Conservation (phyloP, 2,888 invertebrate species). For the Brachynemurus nebulosus region DNA sequence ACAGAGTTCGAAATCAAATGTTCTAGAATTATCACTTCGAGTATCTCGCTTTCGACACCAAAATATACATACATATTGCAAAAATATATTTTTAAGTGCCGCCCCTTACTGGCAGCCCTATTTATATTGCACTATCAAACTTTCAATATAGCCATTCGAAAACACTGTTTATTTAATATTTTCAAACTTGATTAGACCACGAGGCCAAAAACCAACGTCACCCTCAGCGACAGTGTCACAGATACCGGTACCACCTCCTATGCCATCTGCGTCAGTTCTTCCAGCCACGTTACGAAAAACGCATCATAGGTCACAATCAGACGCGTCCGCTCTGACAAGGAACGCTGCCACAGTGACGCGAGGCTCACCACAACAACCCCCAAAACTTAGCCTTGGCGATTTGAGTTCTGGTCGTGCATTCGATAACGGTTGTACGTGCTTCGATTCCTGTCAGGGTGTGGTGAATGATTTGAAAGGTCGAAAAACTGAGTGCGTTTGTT, state of each 20-base stretch:
- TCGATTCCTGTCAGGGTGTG: conserved; percentile 68
- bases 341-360: conserved; percentile 18
- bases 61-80: too few relatives aligned
- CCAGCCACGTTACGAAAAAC: conserved; percentile 47
- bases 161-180: too few relatives aligned
- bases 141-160: too few relatives aligned
- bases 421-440: conserved; percentile 90
- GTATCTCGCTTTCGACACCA: too few relatives aligned
- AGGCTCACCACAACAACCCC: conserved; percentile 23
- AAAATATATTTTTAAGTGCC: too few relatives aligned
- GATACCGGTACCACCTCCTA: conserved; percentile 24
- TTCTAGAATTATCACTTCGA: too few relatives aligned
- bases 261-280: conserved; percentile 29
- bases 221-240: conserved; percentile 18
- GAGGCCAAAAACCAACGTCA: conserved; percentile 9
- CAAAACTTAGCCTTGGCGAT: conserved; percentile 72
- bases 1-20: too few relatives aligned
- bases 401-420: conserved; percentile 89
- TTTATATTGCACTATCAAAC: too few relatives aligned
- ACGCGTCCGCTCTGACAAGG: conserved; percentile 59
- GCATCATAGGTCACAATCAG: conserved; percentile 70
- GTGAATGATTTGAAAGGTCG: conserved; percentile 65
- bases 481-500: conserved; percentile 63
- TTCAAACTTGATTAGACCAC: conserved; percentile 2
- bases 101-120: too few relatives aligned